Conservation (phyloP, 2,888 invertebrate species). For the Anaspis maculata region DNA sequence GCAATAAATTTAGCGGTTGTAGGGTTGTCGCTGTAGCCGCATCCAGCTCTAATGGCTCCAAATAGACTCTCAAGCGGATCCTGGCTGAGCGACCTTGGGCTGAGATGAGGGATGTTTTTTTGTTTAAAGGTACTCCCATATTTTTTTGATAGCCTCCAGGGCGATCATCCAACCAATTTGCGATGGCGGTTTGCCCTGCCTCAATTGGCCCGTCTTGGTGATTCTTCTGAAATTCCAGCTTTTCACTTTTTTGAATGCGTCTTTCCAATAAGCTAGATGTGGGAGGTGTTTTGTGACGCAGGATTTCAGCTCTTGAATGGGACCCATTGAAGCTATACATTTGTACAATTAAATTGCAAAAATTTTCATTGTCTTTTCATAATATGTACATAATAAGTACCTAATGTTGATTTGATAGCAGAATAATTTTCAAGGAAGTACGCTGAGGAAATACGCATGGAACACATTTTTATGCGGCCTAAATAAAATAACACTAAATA, state of each 20-base stretch:
- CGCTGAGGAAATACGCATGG: too few species aligned
- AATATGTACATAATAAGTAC: too few species aligned
- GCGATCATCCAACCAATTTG: slow-evolving; percentile 9
- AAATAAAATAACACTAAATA: too few species aligned
- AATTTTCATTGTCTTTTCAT: too few species aligned
- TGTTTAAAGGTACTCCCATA: neutral
- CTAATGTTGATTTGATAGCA: too few species aligned
- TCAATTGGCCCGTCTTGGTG: slow-evolving; percentile 7
- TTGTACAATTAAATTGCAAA: too few species aligned
- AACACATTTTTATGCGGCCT: too few species aligned
- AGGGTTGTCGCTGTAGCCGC: slow-evolving; percentile 2
- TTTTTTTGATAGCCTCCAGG: neutral
- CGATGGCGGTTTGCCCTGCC: slow-evolving; percentile 9
- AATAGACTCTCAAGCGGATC: slow-evolving; percentile 18
- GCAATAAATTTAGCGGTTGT: slow-evolving; percentile 12
- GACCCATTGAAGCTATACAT: slow-evolving; percentile 12
- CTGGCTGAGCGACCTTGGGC: slow-evolving; percentile 15
- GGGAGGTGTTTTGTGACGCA: slow-evolving; percentile 2
- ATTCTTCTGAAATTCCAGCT: slow-evolving; percentile 8
- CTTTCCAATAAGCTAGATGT: slow-evolving; percentile 8
- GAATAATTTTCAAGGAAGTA: too few species aligned
- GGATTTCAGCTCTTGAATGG: slow-evolving; percentile 7
- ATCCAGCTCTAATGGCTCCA: slow-evolving; percentile 13
- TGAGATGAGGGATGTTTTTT: slow-evolving; percentile 4
- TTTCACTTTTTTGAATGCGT: slow-evolving; percentile 4